These are phyloP conservation scores for Pelmatolapia mariae DNA, from an alignment of 2,113 vertebrate species.

Conservation along the genomic window DNA sequence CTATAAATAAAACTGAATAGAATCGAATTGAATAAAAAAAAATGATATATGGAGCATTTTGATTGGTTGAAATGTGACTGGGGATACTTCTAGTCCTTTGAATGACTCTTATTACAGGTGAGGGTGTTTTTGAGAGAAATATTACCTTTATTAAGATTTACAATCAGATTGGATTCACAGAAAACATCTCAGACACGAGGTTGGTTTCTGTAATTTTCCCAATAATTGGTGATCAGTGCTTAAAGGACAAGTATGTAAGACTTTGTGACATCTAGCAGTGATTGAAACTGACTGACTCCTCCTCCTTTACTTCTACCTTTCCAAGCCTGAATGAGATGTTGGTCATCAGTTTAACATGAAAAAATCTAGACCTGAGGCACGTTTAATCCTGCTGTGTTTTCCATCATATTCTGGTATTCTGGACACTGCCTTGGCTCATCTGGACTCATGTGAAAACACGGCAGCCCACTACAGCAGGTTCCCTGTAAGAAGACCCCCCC, in stretches of 20 bases:
- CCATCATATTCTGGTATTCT: neutral
- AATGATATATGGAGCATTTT: neutral
- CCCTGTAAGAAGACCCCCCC: neutral
- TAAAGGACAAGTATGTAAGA: neutral
- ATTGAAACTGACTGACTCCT: neutral
- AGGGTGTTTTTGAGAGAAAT: neutral
- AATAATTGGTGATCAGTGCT: neutral
- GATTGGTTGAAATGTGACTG: neutral
- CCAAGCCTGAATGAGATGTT: neutral
- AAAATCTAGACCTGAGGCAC: neutral
- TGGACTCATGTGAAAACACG: neutral
- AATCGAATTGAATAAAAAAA: rapidly evolving
- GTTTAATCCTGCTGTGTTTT: neutral
- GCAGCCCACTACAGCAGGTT: rapidly evolving
- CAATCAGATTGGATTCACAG: neutral
- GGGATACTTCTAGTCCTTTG: neutral
- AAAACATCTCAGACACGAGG: neutral
- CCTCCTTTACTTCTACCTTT: neutral
- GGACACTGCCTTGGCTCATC: neutral
- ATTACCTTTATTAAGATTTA: neutral
- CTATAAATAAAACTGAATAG: rapidly evolving
- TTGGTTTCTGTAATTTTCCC: neutral
- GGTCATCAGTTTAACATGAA: neutral
- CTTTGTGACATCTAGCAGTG: neutral
- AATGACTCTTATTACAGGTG: neutral